These are phyloP conservation scores for Apis florea DNA, from an alignment of 1,140 invertebrate species.

Conservation along the genomic window DNA sequence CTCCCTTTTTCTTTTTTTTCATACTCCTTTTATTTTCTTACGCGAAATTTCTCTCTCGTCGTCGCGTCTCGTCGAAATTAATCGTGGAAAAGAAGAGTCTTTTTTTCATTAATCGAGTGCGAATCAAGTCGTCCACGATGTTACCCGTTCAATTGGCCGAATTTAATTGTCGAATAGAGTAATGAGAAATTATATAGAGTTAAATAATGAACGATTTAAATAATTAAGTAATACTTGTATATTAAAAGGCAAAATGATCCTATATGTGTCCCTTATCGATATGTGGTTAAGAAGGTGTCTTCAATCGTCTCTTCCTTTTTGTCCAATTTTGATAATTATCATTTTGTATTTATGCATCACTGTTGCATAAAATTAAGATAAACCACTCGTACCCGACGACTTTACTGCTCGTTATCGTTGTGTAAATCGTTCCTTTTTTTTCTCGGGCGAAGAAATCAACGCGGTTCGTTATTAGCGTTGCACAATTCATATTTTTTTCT, in stretches of 20 bases:
- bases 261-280: background rate
- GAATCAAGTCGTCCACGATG: slow-evolving; percentile 6
- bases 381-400: slow-evolving; percentile 34
- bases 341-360: slow-evolving; percentile 29
- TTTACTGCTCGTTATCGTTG: slow-evolving; percentile 34
- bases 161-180: background rate
- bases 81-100: slow-evolving; percentile 4
- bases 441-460: slow-evolving; percentile 1
- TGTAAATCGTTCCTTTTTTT: slow-evolving; percentile 16
- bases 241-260: no score
- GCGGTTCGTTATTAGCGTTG: slow-evolving; percentile 33
- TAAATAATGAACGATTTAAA: background rate
- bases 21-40: slow-evolving; percentile 7
- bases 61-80: slow-evolving; percentile 22
- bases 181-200: background rate
- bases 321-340: slow-evolving; percentile 22
- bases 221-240: background rate
- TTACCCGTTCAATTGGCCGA: background rate
- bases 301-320: slow-evolving; percentile 20
- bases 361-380: slow-evolving; percentile 46
- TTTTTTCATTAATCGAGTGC: slow-evolving; percentile 16
- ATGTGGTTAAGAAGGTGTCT: background rate
- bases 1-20: slow-evolving; percentile 11
- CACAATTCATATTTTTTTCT: slow-evolving; percentile 40
- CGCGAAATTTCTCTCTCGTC: slow-evolving; percentile 23